These are phyloP conservation scores for Anseranas semipalmata DNA, from an alignment of 2,113 vertebrate species.

Conservation along the genomic window DNA sequence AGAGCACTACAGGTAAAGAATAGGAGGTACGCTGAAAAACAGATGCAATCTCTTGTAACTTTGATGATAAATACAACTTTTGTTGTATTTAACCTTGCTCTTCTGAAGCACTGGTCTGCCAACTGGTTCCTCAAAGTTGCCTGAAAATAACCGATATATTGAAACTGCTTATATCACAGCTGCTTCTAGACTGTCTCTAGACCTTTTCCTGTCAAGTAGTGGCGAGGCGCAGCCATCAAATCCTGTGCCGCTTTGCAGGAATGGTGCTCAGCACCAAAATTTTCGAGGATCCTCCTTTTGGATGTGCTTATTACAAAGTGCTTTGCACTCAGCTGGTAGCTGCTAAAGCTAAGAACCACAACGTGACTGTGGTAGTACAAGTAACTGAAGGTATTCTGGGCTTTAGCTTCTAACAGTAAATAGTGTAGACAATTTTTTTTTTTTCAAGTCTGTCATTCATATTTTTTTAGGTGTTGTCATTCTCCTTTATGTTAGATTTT, in stretches of 20 bases:
- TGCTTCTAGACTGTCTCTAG: background rate
- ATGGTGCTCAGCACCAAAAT: background rate
- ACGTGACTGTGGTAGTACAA: background rate
- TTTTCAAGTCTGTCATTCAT: background rate
- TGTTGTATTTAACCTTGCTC: background rate
- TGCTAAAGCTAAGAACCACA: background rate
- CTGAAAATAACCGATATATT: background rate
- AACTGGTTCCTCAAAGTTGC: background rate
- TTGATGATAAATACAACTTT: no score
- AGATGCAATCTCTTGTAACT: background rate
- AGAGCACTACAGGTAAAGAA: background rate
- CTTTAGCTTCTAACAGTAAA: background rate
- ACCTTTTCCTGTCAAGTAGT: background rate
- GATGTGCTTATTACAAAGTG: background rate
- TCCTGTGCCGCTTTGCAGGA: background rate
- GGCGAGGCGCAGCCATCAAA: background rate
- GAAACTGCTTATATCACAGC: background rate
- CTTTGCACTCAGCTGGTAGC: background rate
- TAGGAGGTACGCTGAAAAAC: background rate
- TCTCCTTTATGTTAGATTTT: background rate
- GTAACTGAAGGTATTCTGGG: background rate
- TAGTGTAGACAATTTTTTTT: background rate
- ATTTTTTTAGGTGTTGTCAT: background rate
- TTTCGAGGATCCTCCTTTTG: background rate
- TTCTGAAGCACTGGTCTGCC: background rate